Base-by-base conservation (phyloP, 2,888 invertebrate species). In the Fragum whitleyi region DNA sequence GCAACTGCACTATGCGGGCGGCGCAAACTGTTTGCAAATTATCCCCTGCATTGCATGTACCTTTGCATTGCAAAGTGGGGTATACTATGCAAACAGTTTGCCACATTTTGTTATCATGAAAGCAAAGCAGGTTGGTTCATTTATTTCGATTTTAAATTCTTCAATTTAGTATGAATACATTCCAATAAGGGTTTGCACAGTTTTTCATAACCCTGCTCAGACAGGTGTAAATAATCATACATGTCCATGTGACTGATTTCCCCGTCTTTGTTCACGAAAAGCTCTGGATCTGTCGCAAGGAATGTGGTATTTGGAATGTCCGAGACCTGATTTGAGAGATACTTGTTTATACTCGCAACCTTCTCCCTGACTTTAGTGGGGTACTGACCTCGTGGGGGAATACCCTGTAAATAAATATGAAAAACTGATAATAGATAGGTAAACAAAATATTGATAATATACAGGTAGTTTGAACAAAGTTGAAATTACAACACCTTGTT, bases 171-270 rank as follows among this genome's bases (percentile, higher is more conserved):
- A 81, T 93, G 93, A 32, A 94, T 87, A 81, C 91, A 90, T 23
- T 94, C 93, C 47, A 93, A 83, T 9, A 94, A 83, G 0, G 93
- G 93, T 59, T 94, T 93, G 61, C 90, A 90, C 6, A 93, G 79
- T 94, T 97, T 97, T 91, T 96, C 95, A 94, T 97, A 97, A 72
- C 98, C 98, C 68, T 96, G 96, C 94, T 97, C 81, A 1, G 97
- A 97, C 78, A 97, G 95, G 92, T 97, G 96, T 69, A 98, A 95
- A 94, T 97, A 98, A 94, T 98, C 98, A 92, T 97, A 96, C 97
- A 98, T 97, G 93, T 98, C 98, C 91, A 96, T 96, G 92, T 97
- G 97, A 92, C 97, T 97, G 79, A 98, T 97, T 65, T 96, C 96
- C 3, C 97, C 94, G 1, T 78, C 68, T 70, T 85, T 86, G n/a